These are phyloP conservation scores for Ardeotis arabs DNA, from an alignment of 2,113 vertebrate species.

Conservation along the genomic window DNA sequence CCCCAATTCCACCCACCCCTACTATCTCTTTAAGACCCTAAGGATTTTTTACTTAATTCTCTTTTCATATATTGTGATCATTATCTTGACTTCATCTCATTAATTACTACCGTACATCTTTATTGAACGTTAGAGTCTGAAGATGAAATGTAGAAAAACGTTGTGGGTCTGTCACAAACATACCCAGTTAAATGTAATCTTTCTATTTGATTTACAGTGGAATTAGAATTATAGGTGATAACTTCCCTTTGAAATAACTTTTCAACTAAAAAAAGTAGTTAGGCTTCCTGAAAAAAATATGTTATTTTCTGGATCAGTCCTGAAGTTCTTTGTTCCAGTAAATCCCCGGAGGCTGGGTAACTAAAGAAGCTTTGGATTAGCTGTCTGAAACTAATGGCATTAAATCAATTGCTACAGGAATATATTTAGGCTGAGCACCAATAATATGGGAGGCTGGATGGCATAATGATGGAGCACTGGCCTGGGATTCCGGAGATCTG, in stretches of 20 bases:
- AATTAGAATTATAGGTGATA: neutral
- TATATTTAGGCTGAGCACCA: conserved; percentile 52
- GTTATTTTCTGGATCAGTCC: conserved; percentile 18
- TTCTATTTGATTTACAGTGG: neutral
- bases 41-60: neutral
- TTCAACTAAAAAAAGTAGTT: neutral
- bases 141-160: neutral
- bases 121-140: neutral
- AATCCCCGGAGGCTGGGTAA: conserved; percentile 11
- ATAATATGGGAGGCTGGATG: conserved; percentile 22
- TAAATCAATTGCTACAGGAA: conserved; percentile 58
- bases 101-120: neutral
- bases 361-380: conserved; percentile 45
- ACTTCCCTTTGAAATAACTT: neutral
- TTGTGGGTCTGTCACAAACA: neutral
- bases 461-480: conserved; percentile 47
- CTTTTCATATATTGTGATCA: neutral
- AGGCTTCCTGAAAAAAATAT: neutral
- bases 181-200: neutral
- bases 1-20: neutral
- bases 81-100: neutral
- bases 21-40: neutral
- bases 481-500: conserved; percentile 11
- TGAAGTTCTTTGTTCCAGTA: conserved; percentile 1
- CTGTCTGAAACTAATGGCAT: conserved; percentile 45